Evolutionary conservation across 2,113 vertebrate species (phyloP).

Genomic region (Rissa tridactyla): DNA sequence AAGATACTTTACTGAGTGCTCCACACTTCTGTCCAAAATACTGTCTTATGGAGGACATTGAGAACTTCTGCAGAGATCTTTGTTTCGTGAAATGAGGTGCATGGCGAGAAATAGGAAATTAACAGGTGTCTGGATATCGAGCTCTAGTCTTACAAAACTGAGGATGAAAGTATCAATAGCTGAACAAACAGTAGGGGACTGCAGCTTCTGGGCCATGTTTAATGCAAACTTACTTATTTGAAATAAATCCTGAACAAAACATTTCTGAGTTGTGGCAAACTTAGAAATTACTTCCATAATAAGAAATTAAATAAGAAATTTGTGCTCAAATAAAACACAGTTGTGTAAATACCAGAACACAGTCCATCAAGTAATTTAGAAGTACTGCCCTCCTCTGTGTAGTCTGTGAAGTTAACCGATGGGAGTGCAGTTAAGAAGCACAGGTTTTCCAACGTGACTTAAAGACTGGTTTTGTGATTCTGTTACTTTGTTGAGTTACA

Average conservation of each 20-base stretch:
- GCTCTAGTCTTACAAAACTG: background rate
- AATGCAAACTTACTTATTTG: background rate
- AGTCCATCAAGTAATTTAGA: background rate
- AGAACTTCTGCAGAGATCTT: conserved; percentile 61
- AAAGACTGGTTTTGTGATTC: background rate
- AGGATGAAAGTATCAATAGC: background rate
- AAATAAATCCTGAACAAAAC: background rate
- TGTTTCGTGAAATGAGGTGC: background rate
- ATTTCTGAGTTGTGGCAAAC: background rate
- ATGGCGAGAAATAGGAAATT: background rate
- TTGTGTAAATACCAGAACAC: background rate
- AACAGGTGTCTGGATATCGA: background rate
- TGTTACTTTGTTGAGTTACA: background rate
- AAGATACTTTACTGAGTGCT: conserved; percentile 22
- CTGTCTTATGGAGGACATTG: conserved; percentile 75
- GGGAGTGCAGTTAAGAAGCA: background rate
- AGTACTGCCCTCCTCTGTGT: background rate
- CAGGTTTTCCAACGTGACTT: background rate
- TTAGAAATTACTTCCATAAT: background rate
- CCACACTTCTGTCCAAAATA: conserved; percentile 72
- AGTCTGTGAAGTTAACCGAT: background rate
- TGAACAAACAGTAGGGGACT: background rate
- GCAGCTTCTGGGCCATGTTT: background rate
- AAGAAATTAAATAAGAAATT: background rate
- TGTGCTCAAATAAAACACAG: background rate